Evolutionary conservation across 1,140 invertebrate genomes (phyloP).

Genomic region (Doryteuthis pealeii): DNA sequence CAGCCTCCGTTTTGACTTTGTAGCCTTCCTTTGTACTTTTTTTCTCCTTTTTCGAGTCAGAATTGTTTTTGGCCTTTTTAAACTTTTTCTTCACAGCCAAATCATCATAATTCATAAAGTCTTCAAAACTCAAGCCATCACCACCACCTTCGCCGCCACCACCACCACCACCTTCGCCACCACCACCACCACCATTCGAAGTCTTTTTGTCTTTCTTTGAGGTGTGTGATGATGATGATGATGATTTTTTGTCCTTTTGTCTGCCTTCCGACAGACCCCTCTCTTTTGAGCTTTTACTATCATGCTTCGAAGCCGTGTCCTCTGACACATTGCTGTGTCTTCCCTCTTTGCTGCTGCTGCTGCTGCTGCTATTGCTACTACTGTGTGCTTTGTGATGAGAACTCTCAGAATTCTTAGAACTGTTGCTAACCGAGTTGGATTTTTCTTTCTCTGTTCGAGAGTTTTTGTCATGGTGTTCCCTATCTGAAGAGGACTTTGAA

Average conservation of each 20-base stretch:
- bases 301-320: conserved; percentile 4
- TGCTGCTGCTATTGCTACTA: too few relatives aligned
- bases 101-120: conserved; percentile 15
- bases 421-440: too few relatives aligned
- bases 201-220: conserved; percentile 6
- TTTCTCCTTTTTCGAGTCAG: neutral
- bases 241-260: neutral
- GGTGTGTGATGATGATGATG: neutral
- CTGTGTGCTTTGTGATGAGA: too few relatives aligned
- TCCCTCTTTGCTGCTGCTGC: too few relatives aligned
- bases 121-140: conserved; percentile 10
- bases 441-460: too few relatives aligned
- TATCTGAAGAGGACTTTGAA: too few relatives aligned
- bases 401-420: too few relatives aligned
- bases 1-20: too few relatives aligned
- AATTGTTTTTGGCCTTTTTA: neutral
- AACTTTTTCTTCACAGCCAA: neutral
- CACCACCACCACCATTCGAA: neutral
- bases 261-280: neutral
- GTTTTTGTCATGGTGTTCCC: too few relatives aligned
- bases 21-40: too few relatives aligned
- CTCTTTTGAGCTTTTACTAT: neutral
- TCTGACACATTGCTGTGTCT: neutral
- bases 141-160: neutral
- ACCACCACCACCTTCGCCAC: too few relatives aligned